Evolutionary conservation across 1,140 invertebrate genomes (phyloP), one percentile per base, ranked within the genome.

Genomic region (Monochamus saltuarius): DNA sequence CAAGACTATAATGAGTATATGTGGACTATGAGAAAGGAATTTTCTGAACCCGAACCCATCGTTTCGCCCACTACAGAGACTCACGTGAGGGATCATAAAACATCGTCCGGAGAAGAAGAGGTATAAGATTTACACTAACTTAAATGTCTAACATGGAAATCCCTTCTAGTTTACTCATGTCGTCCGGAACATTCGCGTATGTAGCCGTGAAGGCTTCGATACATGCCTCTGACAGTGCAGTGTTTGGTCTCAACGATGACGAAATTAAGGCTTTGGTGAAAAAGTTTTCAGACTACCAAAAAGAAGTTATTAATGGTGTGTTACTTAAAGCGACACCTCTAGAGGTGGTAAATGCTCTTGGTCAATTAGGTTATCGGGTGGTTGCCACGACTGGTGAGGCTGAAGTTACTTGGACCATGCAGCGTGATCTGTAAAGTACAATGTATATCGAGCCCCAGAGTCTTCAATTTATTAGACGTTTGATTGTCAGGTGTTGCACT

Each of bases 1-100:
- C 89, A 91, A 78, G 89, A 91, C 74, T 90, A 91, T 73, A 91
- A 91, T 82, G 89, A 91, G 71, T 91, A 91, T 69, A 91, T 92
- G 89, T 93, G 91, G 91, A 93, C 91, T 77, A 90, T 92, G 88
- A 87, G 89, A 82, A 90, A 90, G 78, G 89, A 92, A 66, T 92
- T 92, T 77, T 80, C 85, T 51, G 90, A 92, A 72, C 89, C 89
- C 42, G 90, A 93, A 75, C 85, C 84, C 8, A 50, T 62, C 1
- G 49, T 51, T 3, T 58, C 64, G 9, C 58, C 65, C 45, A 58
- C 55, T 36, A 54, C 62, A 56, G 61, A 62, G 6, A n/a, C 17
- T 11, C 59, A 62, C 9, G 40, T 14, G 17, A 40, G 38, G 9
- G 53, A 45, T n/a, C 39, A 56, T 35, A 52, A 64, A 55, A 52